A percentile compares a stretch with the other conserved stretches of the same genome.
phyloP scores from a whole-genome alignment of 2,888 invertebrate species.

The Lingula anatina region DNA sequence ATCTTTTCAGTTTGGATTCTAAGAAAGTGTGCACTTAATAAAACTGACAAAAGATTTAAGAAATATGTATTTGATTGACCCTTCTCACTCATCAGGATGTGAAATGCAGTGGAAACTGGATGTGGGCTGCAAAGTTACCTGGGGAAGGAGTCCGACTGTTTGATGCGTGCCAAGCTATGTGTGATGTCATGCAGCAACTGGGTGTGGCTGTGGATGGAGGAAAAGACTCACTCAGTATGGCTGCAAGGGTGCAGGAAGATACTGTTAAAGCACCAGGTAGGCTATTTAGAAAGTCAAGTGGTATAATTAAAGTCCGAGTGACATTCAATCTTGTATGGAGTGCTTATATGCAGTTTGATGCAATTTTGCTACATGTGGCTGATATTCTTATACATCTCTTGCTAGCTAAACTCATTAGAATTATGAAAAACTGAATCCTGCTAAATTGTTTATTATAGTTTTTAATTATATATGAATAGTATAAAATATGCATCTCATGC shows the following conservation, averaged over 20 bases:
- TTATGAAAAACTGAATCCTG: too few relatives aligned
- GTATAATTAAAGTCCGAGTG: neutral
- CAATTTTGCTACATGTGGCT: too few relatives aligned
- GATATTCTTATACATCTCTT: too few relatives aligned
- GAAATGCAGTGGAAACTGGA: conserved; percentile 99
- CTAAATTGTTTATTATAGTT: too few relatives aligned
- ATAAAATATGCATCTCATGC: too few relatives aligned
- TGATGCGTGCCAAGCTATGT: conserved; percentile 84
- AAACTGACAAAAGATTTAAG: too few relatives aligned
- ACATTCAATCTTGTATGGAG: neutral
- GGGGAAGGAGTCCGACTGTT: conserved; percentile 86
- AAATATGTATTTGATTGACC: too few relatives aligned
- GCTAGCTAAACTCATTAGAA: too few relatives aligned
- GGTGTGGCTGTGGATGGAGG: conserved; percentile 93
- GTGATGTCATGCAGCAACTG: conserved; percentile 72
- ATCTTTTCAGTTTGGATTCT: too few relatives aligned
- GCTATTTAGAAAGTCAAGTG: neutral
- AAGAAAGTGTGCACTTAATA: too few relatives aligned
- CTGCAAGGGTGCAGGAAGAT: conserved; percentile 72
- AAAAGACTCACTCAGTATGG: conserved; percentile 97
- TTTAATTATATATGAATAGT: too few relatives aligned
- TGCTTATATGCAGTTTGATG: too few relatives aligned
- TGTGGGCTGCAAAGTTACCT: conserved; percentile 97
- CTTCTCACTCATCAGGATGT: conserved; percentile 80
- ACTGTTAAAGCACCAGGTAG: conserved; percentile 60